phyloP scores from a whole-genome alignment of 2,113 vertebrate genomes.

The Petrocephalus zakoni region DNA sequence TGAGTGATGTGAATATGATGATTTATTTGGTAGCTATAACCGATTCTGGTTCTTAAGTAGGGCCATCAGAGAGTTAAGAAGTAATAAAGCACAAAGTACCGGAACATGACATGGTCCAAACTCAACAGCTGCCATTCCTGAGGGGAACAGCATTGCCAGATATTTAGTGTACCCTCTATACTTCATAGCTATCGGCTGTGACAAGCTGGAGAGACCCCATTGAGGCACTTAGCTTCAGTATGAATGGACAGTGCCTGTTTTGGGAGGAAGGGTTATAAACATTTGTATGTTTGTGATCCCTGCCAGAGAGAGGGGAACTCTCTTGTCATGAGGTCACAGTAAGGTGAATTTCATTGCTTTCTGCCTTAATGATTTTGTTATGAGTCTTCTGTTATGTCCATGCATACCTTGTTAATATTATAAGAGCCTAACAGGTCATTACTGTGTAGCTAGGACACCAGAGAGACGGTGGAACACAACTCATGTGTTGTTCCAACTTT shows the following conservation, averaged over 20 bases:
- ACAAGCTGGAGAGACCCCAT: background rate
- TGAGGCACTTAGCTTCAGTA: background rate
- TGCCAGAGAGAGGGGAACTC: background rate
- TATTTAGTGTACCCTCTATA: background rate
- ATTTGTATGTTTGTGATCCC: background rate
- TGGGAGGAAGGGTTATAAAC: background rate
- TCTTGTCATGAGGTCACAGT: background rate
- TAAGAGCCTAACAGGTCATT: background rate
- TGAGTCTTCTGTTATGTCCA: background rate
- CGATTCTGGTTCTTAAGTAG: background rate
- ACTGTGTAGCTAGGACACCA: background rate
- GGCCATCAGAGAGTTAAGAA: background rate
- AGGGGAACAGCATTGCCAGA: background rate
- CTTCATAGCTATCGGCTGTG: background rate
- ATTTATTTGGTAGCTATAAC: background rate
- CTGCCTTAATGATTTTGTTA: background rate
- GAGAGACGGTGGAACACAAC: background rate
- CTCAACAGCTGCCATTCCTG: background rate
- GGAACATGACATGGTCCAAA: background rate
- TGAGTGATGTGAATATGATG: background rate
- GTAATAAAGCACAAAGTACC: background rate
- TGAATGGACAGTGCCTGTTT: background rate
- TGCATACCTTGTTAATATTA: background rate
- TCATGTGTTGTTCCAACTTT: background rate
- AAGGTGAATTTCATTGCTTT: background rate